Evolutionary conservation across 1,140 invertebrate genomes (phyloP), one percentile per base, ranked within the genome.

Genomic region (Drosophila busckii): DNA sequence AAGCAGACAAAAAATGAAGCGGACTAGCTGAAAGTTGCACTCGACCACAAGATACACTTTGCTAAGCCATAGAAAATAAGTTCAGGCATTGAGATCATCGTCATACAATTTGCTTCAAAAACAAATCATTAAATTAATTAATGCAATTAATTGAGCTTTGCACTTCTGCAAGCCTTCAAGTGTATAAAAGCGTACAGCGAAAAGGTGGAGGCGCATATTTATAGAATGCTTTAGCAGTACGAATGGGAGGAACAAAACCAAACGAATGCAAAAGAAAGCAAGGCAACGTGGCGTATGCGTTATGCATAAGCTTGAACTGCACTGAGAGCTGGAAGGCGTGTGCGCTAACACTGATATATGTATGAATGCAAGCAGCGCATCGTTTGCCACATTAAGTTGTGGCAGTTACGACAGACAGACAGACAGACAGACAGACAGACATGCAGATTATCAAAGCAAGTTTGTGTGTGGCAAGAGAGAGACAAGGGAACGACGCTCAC

Each of bases 121-220:
- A n/a, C n/a, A n/a, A n/a, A n/a, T n/a, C n/a, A n/a, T n/a, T n/a
- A n/a, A n/a, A n/a, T n/a, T n/a, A n/a, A n/a, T n/a, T n/a, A n/a
- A n/a, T n/a, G n/a, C n/a, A n/a, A n/a, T n/a, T n/a, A n/a, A n/a
- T n/a, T n/a, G n/a, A n/a, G n/a, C n/a, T n/a, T n/a, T n/a, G n/a
- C n/a, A n/a, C n/a, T n/a, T n/a, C n/a, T n/a, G n/a, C n/a, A n/a
- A n/a, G n/a, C n/a, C n/a, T n/a, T n/a, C n/a, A n/a, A n/a, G n/a
- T n/a, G n/a, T n/a, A n/a, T n/a, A 31, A 53, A 22, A 20, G 42
- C 31, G 42, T 50, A 69, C 60, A 75, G 65, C 49, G 37, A 75
- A 82, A 82, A 70, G 75, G 75, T 80, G 60, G 69, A 45, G 64
- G 75, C 53, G 48, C 75, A 80, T 82, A 82, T 82, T 82, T 80